A percentile compares a stretch with the other conserved stretches of the same genome.
Conservation (phyloP, 1,140 invertebrate species). For the Neodiprion fabricii region DNA sequence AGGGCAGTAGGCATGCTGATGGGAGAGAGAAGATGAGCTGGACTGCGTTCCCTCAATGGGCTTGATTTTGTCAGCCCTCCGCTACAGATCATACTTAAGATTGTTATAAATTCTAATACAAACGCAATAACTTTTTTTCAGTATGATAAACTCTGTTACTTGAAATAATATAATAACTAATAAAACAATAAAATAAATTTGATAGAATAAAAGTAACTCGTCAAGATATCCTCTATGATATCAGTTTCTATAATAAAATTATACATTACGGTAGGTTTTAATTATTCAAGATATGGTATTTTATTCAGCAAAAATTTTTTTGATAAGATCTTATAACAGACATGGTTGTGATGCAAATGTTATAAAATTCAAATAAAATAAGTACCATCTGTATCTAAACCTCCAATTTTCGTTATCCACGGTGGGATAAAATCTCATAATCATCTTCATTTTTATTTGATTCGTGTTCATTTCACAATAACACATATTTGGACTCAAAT, state of each 20-base stretch:
- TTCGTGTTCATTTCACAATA: not conserved
- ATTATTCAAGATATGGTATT: too few species aligned
- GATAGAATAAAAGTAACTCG: not conserved
- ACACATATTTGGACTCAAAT: not conserved
- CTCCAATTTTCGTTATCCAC: slow-evolving; percentile 34
- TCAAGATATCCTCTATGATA: too few species aligned
- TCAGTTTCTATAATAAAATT: too few species aligned
- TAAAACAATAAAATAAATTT: not conserved
- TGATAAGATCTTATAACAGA: too few species aligned
- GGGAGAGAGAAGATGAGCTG: slow-evolving; percentile 74
- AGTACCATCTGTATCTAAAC: slow-evolving; percentile 41
- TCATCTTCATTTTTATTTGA: slow-evolving; percentile 35
- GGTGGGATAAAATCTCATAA: slow-evolving; percentile 27
- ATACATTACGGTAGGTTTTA: too few species aligned
- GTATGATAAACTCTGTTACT: not conserved
- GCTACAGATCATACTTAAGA: slow-evolving; percentile 50
- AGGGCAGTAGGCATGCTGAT: slow-evolving; percentile 75
- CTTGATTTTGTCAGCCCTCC: slow-evolving; percentile 61
- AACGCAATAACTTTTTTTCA: slow-evolving; percentile 4
- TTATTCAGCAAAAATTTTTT: too few species aligned
- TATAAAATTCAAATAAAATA: not conserved
- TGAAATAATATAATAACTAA: too few species aligned
- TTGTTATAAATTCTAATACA: slow-evolving; percentile 22
- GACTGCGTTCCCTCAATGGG: slow-evolving; percentile 58
- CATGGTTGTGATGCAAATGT: not conserved